Percentiles rank a stretch among this genome's conserved stretches.
phyloP scores from a whole-genome alignment of 2,113 vertebrate genomes.

The Laticauda colubrina region DNA sequence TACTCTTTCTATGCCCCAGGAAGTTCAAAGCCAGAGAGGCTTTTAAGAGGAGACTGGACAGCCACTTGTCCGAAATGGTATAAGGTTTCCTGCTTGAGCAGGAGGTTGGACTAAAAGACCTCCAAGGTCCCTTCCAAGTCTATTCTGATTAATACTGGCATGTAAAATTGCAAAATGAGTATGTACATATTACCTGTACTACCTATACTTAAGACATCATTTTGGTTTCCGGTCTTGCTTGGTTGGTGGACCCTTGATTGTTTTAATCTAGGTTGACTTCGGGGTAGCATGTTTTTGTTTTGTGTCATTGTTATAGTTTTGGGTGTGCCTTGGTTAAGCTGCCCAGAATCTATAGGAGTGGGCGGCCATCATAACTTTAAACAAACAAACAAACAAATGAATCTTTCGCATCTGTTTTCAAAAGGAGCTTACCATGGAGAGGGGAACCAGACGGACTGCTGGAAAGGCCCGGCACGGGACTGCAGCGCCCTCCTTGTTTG shows the following conservation, averaged over 20 bases:
- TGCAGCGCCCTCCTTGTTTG: constrained; percentile 88
- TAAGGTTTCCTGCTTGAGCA: background rate
- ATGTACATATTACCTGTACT: no score
- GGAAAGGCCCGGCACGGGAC: constrained; percentile 90
- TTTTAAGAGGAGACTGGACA: background rate
- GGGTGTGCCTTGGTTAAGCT: background rate
- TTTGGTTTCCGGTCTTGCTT: background rate
- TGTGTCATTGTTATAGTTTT: background rate
- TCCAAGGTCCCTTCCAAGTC: background rate
- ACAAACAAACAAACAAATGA: background rate
- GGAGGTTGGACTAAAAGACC: background rate
- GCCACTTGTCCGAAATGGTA: background rate
- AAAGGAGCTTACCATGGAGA: constrained; percentile 81
- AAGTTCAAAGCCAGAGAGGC: no score
- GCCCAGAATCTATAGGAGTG: background rate
- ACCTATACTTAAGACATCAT: background rate
- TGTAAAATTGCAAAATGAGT: no score
- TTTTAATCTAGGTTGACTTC: background rate
- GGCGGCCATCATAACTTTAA: background rate
- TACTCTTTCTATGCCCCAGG: no score
- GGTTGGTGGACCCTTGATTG: background rate
- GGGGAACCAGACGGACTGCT: constrained; percentile 95
- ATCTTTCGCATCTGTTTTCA: background rate
- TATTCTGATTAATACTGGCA: background rate
- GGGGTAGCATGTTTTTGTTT: background rate